Conservation (phyloP, 2,797 vertebrate genomes). For the Sebastes dallii region DNA sequence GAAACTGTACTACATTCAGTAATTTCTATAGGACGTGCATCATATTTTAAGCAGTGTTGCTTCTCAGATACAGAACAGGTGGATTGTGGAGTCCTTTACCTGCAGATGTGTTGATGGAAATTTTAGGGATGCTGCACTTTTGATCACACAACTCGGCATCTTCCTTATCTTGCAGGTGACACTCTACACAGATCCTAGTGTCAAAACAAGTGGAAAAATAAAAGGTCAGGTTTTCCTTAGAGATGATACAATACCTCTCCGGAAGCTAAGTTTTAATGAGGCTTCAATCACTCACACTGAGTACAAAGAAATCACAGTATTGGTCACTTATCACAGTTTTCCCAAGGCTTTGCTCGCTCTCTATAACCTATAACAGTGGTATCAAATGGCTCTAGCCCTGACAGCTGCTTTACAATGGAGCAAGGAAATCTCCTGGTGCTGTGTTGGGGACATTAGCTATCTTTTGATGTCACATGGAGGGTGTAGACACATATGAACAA, state of each 20-base stretch:
- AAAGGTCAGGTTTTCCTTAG: conserved; percentile 52
- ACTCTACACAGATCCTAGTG: conserved; percentile 92
- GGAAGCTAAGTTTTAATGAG: conserved; percentile 38
- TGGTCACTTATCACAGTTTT: conserved; percentile 72
- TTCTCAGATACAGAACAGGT: neutral
- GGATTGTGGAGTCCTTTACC: conserved; percentile 77
- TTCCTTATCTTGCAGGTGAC: conserved; percentile 85
- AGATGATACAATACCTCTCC: conserved; percentile 5
- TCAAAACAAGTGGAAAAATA: conserved; percentile 29
- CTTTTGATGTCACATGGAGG: conserved; percentile 75
- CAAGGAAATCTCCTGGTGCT: conserved; percentile 73
- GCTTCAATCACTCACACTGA: conserved; percentile 42
- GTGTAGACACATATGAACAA: conserved; percentile 73
- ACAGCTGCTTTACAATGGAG: conserved; percentile 73
- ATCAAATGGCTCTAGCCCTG: conserved; percentile 68
- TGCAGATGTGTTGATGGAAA: conserved; percentile 84
- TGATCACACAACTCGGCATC: conserved; percentile 82
- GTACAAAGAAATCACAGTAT: conserved; percentile 54
- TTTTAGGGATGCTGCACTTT: conserved; percentile 86
- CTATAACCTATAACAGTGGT: conserved; percentile 55
- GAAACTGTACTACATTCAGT: neutral
- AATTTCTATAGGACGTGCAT: too few species aligned
- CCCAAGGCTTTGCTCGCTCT: conserved; percentile 65
- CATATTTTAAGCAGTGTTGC: too few species aligned
- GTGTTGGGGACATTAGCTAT: conserved; percentile 69